A percentile compares a stretch with the other conserved stretches of the same genome.
Conservation (phyloP, 2,797 vertebrate genomes). For the Pseudochromis fuscus region DNA sequence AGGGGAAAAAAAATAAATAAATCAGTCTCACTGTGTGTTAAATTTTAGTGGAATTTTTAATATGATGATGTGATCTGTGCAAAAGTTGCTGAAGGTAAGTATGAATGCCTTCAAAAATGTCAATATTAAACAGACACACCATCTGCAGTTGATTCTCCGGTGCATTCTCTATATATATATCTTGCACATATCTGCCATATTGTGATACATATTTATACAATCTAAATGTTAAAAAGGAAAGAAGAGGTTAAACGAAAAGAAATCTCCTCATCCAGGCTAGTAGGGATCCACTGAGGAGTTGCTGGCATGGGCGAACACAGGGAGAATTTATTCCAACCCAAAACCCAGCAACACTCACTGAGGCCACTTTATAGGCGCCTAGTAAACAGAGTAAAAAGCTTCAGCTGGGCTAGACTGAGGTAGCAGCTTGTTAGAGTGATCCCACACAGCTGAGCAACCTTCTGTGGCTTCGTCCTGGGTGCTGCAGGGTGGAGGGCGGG, state of each 20-base stretch:
- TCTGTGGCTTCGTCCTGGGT: constrained; percentile 74
- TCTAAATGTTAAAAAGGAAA: neutral
- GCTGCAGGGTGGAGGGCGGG: constrained; percentile 81
- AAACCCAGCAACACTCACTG: constrained; percentile 55
- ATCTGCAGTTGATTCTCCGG: neutral
- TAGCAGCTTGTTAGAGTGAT: constrained; percentile 80
- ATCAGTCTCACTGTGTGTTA: too few species aligned
- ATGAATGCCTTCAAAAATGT: neutral
- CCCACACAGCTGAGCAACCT: constrained; percentile 81
- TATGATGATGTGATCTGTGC: neutral
- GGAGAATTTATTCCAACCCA: constrained; percentile 62
- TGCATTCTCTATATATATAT: neutral
- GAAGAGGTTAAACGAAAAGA: constrained; percentile 11
- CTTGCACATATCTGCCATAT: neutral
- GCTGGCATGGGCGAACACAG: constrained; percentile 41
- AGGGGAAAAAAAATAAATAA: too few species aligned
- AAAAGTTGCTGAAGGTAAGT: neutral
- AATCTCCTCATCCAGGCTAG: constrained; percentile 18
- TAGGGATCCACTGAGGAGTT: constrained; percentile 44
- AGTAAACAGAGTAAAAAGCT: constrained; percentile 65
- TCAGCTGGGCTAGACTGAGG: constrained; percentile 71
- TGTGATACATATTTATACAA: neutral
- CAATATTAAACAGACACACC: neutral
- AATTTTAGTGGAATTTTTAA: neutral
- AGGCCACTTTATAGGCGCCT: constrained; percentile 46